Base-by-base conservation (phyloP, 1,140 invertebrate species). In the Cyphomyrmex costatus region DNA sequence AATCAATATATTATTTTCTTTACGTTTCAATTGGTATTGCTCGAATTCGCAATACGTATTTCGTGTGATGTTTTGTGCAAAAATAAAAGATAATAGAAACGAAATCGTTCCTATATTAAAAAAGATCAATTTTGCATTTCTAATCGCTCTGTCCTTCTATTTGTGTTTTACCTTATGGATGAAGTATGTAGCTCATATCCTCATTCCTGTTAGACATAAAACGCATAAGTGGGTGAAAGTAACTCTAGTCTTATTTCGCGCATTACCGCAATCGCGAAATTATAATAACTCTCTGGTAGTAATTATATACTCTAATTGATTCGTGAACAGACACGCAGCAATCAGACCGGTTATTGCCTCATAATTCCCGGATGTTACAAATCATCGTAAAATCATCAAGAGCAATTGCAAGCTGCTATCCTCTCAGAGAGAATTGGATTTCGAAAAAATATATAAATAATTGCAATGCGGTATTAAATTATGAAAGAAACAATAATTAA, bases 271-370 rank as follows among this genome's bases (percentile, higher is more conserved):
- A 68, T 66, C 46, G 61, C 49, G 6, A 70, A 68, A 70, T 70
- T 80, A 80, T 79, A 77, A 61, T 61, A 46, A 78, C 58, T 61
- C 56, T 78, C 56, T 78, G 16, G 30, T 76, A 51, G 63, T 80
- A 80, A 80, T 80, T 80, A 68, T 53, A 80, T 56, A 80, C 30
- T 70, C 49, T 80, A 80, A 80, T 68, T 36, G 77, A 80, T 70
- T 80, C 60, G 12, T 21, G 30, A 70, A 66, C 61, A 68, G 65
- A 80, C 27, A 33, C 63, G 33, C 49, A n/a, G n/a, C n/a, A 33
- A 79, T 14, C 14, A 53, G 63, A 53, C 77, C 61, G 61, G 30
- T 80, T 80, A 33, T 70, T 68, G 49, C 49, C 14, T 70, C 49
- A 80, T 70, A 56, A 80, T 70, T 70, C 63, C n/a, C 63, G 49